These are phyloP conservation scores for Echinometra lucunter DNA, from an alignment of 53 echinoderm and acorn worm species.

Conservation along the genomic window DNA sequence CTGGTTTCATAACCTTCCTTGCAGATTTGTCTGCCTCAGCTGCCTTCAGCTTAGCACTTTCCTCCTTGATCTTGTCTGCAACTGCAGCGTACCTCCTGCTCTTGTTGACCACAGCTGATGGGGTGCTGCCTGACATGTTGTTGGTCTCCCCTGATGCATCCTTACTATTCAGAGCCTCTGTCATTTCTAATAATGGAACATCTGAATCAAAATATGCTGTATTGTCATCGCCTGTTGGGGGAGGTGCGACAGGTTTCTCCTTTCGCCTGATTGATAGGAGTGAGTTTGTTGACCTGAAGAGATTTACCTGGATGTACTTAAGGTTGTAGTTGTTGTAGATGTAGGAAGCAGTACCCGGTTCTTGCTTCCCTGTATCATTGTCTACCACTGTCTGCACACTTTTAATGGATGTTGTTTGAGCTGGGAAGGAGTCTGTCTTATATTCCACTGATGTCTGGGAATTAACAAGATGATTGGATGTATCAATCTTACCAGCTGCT, in stretches of 20 bases:
- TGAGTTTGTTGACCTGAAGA: slow-evolving; percentile 53
- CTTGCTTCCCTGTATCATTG: neutral
- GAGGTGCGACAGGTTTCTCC: slow-evolving; percentile 36
- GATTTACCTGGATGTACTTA: slow-evolving; percentile 63
- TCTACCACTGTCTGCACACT: neutral
- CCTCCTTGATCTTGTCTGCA: slow-evolving; percentile 64
- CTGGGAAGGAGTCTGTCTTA: neutral
- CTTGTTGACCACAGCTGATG: slow-evolving; percentile 17
- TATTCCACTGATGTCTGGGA: neutral
- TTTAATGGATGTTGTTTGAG: neutral
- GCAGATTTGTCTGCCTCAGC: slow-evolving; percentile 31
- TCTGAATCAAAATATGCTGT: slow-evolving; percentile 70
- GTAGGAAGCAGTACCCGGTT: slow-evolving; percentile 17
- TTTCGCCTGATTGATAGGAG: slow-evolving; percentile 13
- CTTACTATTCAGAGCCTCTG: slow-evolving; percentile 55
- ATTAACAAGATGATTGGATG: neutral
- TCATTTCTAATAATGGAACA: slow-evolving; percentile 64
- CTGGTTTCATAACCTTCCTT: slow-evolving; percentile 46
- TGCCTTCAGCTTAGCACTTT: slow-evolving; percentile 38
- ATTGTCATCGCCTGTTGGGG: neutral
- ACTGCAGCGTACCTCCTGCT: slow-evolving; percentile 57
- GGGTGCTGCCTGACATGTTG: neutral
- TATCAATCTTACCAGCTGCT: neutral
- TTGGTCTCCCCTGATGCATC: neutral
- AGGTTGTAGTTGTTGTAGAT: slow-evolving; percentile 67